A percentile compares a stretch with the other conserved stretches of the same genome.
These are phyloP conservation scores for Drosophila limbata DNA, from an alignment of 2,888 invertebrate genomes.

Conservation along the genomic window DNA sequence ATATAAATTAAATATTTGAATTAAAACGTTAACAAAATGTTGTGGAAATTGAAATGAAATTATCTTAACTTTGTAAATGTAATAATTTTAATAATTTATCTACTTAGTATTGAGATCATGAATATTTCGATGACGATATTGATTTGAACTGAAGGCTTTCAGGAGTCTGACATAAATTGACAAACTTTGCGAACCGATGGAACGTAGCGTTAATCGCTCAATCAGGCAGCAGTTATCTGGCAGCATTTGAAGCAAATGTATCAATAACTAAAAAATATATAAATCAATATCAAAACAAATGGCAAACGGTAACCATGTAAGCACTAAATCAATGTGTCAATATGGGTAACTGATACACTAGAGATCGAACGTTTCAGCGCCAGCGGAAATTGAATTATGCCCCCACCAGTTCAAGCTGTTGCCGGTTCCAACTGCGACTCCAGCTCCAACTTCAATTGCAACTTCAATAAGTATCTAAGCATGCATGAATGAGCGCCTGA, in stretches of 20 bases:
- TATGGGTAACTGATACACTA: slow-evolving; percentile 76
- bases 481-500: slow-evolving; percentile 77
- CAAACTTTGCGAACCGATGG: slow-evolving; percentile 68
- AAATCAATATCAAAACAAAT: slow-evolving; percentile 79
- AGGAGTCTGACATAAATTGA: slow-evolving; percentile 69
- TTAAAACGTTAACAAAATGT: no score
- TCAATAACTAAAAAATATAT: slow-evolving; percentile 78
- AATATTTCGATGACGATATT: slow-evolving; percentile 5
- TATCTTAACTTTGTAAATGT: neutral
- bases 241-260: slow-evolving; percentile 58
- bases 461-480: slow-evolving; percentile 57
- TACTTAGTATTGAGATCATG: neutral
- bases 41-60: no score
- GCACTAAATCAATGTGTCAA: slow-evolving; percentile 81
- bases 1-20: no score
- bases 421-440: slow-evolving; percentile 17
- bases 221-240: slow-evolving; percentile 49
- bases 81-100: neutral
- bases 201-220: slow-evolving; percentile 72
- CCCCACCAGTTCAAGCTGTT: slow-evolving; percentile 40
- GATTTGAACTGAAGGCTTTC: slow-evolving; percentile 68
- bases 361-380: slow-evolving; percentile 45
- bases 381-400: slow-evolving; percentile 79
- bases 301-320: slow-evolving; percentile 74
- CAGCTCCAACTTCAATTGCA: slow-evolving; percentile 30